Evolutionary conservation across 2,113 vertebrate species (phyloP).

Genomic region (Abramis brama): DNA sequence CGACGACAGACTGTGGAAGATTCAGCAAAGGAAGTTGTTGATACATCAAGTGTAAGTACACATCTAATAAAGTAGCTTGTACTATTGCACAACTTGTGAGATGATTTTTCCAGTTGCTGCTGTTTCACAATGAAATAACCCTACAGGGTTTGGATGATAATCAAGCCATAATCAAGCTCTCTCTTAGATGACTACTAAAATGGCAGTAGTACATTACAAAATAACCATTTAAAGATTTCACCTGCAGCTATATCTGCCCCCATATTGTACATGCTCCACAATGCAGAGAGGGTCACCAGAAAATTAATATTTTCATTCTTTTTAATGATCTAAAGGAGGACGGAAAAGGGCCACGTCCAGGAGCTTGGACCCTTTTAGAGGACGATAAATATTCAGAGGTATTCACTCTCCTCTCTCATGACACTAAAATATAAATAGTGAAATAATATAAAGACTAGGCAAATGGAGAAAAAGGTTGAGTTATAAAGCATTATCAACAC

Average conservation of each 20-base stretch:
- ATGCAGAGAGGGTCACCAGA: neutral
- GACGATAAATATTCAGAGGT: neutral
- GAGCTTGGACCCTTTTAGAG: neutral
- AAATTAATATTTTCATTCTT: neutral
- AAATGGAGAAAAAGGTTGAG: neutral
- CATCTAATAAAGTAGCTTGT: neutral
- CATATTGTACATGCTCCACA: neutral
- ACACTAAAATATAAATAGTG: conserved; percentile 3
- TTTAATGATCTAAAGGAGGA: neutral
- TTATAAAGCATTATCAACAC: neutral
- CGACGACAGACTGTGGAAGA: conserved; percentile 11
- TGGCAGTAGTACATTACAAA: neutral
- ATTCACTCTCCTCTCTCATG: neutral
- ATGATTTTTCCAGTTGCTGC: conserved; percentile 12
- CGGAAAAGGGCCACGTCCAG: neutral
- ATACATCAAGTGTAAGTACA: conserved; percentile 1
- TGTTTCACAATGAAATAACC: neutral
- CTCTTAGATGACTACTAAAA: neutral
- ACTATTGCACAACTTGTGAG: neutral
- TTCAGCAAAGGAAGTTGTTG: neutral
- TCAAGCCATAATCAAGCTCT: neutral
- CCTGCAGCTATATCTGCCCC: neutral
- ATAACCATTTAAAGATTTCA: conserved; percentile 1
- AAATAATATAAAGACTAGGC: neutral
- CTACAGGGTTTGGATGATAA: neutral